Evolutionary conservation across 2,888 invertebrate species (phyloP).

Genomic region (Cabera pusaria): DNA sequence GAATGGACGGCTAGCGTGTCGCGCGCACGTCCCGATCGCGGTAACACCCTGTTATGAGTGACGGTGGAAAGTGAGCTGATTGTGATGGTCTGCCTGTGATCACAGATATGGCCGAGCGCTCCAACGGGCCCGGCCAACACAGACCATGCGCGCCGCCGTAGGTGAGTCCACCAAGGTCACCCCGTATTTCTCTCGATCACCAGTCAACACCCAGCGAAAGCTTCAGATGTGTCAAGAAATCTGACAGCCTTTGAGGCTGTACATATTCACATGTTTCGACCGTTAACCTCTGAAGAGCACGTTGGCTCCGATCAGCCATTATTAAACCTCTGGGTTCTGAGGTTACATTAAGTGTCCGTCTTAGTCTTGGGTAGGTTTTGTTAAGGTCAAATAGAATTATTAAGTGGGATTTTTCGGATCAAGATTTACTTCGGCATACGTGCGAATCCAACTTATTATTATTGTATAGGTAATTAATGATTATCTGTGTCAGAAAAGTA

Average conservation of each 20-base stretch:
- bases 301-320: conserved; percentile 2
- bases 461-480: too few species aligned
- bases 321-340: conserved; percentile 5
- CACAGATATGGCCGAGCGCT: conserved; percentile 71
- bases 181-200: too few species aligned
- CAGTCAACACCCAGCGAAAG: too few species aligned
- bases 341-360: too few species aligned
- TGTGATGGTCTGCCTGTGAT: conserved; percentile 64
- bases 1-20: conserved; percentile 60
- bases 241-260: too few species aligned
- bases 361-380: too few species aligned
- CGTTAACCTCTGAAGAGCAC: conserved; percentile 8
- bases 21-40: conserved; percentile 51
- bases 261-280: conserved; percentile 6
- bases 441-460: too few species aligned
- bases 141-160: conserved; percentile 72
- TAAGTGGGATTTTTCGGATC: too few species aligned
- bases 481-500: too few species aligned
- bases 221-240: too few species aligned
- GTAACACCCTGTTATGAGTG: conserved; percentile 55
- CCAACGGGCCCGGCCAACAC: conserved; percentile 64
- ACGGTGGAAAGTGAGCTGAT: conserved; percentile 50
- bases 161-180: conserved; percentile 77
- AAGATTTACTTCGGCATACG: too few species aligned
- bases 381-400: too few species aligned